These are phyloP conservation scores for Chelmon rostratus DNA, from an alignment of 2,797 vertebrate species.

Conservation along the genomic window DNA sequence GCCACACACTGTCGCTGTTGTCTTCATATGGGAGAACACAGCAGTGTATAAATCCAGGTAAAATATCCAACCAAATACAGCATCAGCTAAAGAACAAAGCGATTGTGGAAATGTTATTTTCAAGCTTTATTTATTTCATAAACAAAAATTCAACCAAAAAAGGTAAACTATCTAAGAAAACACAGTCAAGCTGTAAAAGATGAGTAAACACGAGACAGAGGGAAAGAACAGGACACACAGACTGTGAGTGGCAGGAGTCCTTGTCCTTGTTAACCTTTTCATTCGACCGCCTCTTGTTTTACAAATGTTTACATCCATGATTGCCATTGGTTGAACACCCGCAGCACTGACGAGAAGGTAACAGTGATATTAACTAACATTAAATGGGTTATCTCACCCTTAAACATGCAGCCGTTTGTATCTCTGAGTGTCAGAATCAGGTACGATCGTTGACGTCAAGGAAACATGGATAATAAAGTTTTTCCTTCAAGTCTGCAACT, in stretches of 20 bases:
- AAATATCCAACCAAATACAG: background rate
- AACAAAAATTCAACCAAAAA: conserved; percentile 67
- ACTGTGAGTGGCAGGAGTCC: conserved; percentile 35
- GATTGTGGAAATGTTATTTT: conserved; percentile 16
- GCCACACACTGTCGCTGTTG: conserved; percentile 64
- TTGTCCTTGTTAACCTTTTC: conserved; percentile 19
- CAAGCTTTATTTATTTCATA: conserved; percentile 75
- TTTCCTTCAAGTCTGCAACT: conserved; percentile 19
- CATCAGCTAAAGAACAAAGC: background rate
- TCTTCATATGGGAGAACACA: background rate
- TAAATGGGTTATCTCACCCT: conserved; percentile 14
- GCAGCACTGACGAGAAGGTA: conserved; percentile 28
- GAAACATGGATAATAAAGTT: conserved; percentile 10
- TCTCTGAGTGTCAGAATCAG: conserved; percentile 13
- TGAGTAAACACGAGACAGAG: conserved; percentile 45
- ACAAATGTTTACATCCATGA: conserved; percentile 65
- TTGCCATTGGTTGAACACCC: conserved; percentile 24
- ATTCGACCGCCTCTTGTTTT: conserved; percentile 27
- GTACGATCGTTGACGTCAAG: conserved; percentile 23
- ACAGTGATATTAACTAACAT: conserved; percentile 50
- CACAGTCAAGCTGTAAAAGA: conserved; percentile 61
- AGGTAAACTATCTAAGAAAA: conserved; percentile 65
- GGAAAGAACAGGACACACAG: conserved; percentile 39
- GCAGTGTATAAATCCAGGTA: too few relatives aligned
- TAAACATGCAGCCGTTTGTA: conserved; percentile 17